These are phyloP conservation scores for Saxicola maurus DNA, from an alignment of 2,797 vertebrate genomes.

Conservation along the genomic window DNA sequence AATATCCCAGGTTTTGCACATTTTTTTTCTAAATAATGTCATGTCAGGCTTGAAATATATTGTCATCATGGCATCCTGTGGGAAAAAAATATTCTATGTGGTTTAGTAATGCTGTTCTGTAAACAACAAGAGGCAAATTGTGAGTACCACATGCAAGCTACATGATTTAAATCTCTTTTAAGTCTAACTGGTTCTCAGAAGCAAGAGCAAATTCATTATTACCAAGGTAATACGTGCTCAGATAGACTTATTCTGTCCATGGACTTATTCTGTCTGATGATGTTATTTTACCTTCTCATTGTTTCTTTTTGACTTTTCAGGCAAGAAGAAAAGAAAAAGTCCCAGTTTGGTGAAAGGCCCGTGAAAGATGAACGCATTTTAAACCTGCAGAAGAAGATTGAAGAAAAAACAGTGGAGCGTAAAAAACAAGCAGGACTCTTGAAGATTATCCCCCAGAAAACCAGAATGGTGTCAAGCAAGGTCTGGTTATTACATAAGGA, in stretches of 20 bases:
- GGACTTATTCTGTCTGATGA: background rate
- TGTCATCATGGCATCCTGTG: background rate
- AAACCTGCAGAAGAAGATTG: slow-evolving; percentile 75
- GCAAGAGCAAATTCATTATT: slow-evolving; percentile 6
- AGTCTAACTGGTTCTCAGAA: background rate
- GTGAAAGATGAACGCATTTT: slow-evolving; percentile 70
- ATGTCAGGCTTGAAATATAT: background rate
- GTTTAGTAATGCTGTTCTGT: background rate
- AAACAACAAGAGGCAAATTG: background rate
- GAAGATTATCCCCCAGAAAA: slow-evolving; percentile 40
- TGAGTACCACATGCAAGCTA: background rate
- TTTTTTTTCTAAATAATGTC: background rate
- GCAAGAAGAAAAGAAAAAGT: slow-evolving; percentile 74
- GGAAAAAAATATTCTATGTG: background rate
- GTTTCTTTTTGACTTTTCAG: slow-evolving; percentile 57
- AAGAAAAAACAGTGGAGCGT: slow-evolving; percentile 72
- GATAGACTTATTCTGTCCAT: background rate
- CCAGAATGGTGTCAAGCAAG: slow-evolving; percentile 23
- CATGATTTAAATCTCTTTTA: background rate
- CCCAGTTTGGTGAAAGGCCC: slow-evolving; percentile 19
- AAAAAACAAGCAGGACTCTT: slow-evolving; percentile 63
- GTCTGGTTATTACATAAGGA: slow-evolving; percentile 22
- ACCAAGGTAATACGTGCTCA: background rate
- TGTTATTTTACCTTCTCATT: background rate
- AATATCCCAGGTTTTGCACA: background rate